Evolutionary conservation across 2,797 vertebrate species (phyloP).

Genomic region (Acipenser oxyrinchus): DNA sequence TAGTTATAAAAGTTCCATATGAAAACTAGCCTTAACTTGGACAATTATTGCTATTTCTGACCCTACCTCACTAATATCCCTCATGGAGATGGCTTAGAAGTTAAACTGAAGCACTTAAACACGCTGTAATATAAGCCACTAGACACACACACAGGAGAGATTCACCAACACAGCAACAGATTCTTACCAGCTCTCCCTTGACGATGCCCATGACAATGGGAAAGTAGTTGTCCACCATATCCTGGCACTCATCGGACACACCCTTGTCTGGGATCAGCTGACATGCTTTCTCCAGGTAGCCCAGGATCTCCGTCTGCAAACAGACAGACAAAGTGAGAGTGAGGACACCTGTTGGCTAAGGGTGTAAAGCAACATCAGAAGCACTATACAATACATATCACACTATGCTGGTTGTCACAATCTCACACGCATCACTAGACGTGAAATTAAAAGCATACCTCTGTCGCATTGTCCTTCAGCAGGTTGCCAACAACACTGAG

Average conservation of each 20-base stretch:
- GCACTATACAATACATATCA: not conserved
- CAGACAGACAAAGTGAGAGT: not conserved
- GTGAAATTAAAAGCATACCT: conserved; percentile 56
- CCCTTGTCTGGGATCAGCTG: conserved; percentile 66
- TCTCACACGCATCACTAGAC: not conserved
- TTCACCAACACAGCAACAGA: not conserved
- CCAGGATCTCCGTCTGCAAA: conserved; percentile 69
- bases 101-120: not conserved
- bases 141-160: conserved; percentile 17
- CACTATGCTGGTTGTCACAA: not conserved
- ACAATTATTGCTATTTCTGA: no score
- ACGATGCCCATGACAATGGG: conserved; percentile 76
- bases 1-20: no score
- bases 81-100: no score
- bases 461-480: conserved; percentile 77
- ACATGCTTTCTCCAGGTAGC: conserved; percentile 78
- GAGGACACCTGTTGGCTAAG: not conserved
- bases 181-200: conserved; percentile 73
- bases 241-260: conserved; percentile 69
- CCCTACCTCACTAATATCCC: no score
- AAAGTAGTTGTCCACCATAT: conserved; percentile 76
- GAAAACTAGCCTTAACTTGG: no score
- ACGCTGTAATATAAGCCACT: conserved; percentile 24
- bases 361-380: not conserved
- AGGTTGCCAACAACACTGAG: conserved; percentile 65